These are phyloP conservation scores for Myiopsitta monachus DNA, from an alignment of 2,113 vertebrate species.

Conservation along the genomic window DNA sequence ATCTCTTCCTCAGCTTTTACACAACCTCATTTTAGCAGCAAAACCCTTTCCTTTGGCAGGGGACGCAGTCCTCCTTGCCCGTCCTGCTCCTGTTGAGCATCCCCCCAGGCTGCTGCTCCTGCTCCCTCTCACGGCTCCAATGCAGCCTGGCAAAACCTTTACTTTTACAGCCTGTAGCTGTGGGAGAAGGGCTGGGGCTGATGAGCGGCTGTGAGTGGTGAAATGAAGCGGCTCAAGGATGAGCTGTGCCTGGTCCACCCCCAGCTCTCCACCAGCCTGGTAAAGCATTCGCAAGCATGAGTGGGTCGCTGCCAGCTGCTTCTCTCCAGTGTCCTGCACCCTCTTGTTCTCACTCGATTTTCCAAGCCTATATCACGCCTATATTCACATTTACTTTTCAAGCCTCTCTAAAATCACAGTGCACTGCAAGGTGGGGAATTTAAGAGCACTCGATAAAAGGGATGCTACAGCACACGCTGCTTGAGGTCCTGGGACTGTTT, in stretches of 20 bases:
- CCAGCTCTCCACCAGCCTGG: not conserved
- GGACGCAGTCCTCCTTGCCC: not conserved
- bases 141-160: not conserved
- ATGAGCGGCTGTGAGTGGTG: not conserved
- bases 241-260: not conserved
- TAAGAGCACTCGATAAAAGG: not conserved
- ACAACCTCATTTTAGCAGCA: not conserved
- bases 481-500: not conserved
- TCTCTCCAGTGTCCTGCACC: not conserved
- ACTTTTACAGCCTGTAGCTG: not conserved
- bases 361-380: not conserved
- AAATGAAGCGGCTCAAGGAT: not conserved
- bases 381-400: not conserved
- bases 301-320: not conserved
- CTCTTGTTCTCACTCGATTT: not conserved
- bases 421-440: not conserved
- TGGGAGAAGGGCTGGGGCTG: not conserved
- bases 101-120: not conserved
- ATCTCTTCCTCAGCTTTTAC: not conserved
- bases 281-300: not conserved
- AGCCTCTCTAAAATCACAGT: not conserved
- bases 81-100: not conserved
- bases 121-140: fast-evolving
- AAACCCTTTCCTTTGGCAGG: not conserved
- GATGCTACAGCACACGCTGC: not conserved